A percentile compares a stretch with the other conserved stretches of the same genome.
phyloP scores from a whole-genome alignment of 2,797 vertebrate genomes.

The Lerista edwardsae region DNA sequence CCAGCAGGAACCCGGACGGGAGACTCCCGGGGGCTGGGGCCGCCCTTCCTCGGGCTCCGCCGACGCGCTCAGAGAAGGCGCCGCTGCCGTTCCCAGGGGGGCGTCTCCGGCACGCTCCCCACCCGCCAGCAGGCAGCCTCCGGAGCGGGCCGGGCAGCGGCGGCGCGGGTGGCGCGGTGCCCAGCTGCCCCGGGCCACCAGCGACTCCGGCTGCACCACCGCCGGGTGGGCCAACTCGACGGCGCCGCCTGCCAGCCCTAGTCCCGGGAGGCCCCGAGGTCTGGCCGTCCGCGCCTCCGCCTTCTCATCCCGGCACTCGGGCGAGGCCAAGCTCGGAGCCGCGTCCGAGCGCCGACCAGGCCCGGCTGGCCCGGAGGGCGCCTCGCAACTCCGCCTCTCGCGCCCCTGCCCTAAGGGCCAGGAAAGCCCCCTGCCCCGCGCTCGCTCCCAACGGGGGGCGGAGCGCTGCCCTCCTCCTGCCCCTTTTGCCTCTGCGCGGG shows the following conservation, averaged over 20 bases:
- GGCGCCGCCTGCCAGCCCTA: not conserved
- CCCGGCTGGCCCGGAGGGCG: not conserved
- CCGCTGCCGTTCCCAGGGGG: too few relatives aligned
- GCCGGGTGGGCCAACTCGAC: not conserved
- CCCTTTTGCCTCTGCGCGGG: not conserved
- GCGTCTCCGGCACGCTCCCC: too few relatives aligned
- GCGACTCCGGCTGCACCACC: not conserved
- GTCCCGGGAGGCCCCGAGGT: too few relatives aligned
- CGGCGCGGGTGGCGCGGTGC: too few relatives aligned
- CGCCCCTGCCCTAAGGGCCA: not conserved
- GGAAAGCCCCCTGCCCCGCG: not conserved
- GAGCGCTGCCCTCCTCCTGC: not conserved
- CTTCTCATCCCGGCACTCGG: too few relatives aligned
- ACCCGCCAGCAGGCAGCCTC: too few relatives aligned
- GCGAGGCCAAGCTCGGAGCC: not conserved
- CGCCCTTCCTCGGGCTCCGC: too few relatives aligned
- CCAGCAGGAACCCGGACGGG: too few relatives aligned
- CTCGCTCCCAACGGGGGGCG: not conserved
- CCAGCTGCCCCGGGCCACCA: too few relatives aligned
- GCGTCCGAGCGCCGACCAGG: not conserved
- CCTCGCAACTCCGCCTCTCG: not conserved
- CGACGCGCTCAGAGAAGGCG: too few relatives aligned
- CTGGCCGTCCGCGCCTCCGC: not conserved
- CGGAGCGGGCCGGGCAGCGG: too few relatives aligned
- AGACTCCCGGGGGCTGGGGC: too few relatives aligned